Conservation (phyloP, 2,113 vertebrate species). For the Coturnix japonica region DNA sequence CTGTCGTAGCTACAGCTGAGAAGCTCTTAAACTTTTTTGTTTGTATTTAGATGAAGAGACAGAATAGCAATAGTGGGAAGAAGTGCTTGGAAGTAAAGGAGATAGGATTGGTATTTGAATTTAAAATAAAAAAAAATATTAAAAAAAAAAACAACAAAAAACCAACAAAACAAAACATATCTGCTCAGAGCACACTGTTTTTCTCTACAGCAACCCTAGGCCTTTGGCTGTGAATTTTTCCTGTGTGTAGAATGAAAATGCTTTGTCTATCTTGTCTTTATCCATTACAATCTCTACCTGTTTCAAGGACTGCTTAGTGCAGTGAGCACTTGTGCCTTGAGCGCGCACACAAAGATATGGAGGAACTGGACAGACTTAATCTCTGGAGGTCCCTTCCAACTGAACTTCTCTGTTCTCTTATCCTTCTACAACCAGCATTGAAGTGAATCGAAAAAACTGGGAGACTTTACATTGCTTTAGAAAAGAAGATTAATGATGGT, state of each 20-base stretch:
- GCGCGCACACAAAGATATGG: not conserved
- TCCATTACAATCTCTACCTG: constrained; percentile 24
- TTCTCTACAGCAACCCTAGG: not conserved
- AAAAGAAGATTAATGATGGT: constrained; percentile 41
- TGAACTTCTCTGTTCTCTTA: not conserved
- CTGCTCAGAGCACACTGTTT: not conserved
- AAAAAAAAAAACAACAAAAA: no score
- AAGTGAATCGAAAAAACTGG: not conserved
- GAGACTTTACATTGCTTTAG: constrained; percentile 37
- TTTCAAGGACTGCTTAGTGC: not conserved
- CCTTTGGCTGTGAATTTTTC: not conserved
- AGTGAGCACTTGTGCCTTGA: constrained; percentile 25
- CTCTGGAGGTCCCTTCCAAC: not conserved
- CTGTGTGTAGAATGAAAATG: constrained; percentile 24
- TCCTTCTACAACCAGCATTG: not conserved
- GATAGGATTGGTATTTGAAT: not conserved
- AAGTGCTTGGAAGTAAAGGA: not conserved
- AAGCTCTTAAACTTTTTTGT: not conserved
- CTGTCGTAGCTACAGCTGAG: not conserved
- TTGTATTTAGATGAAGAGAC: not conserved
- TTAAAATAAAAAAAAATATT: not conserved
- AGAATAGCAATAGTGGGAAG: not conserved
- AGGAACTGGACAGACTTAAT: not conserved
- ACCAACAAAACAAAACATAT: no score
- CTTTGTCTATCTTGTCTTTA: constrained; percentile 13